Evolutionary conservation across 2,888 invertebrate genomes (phyloP).

Genomic region (Aphodius sticticus): DNA sequence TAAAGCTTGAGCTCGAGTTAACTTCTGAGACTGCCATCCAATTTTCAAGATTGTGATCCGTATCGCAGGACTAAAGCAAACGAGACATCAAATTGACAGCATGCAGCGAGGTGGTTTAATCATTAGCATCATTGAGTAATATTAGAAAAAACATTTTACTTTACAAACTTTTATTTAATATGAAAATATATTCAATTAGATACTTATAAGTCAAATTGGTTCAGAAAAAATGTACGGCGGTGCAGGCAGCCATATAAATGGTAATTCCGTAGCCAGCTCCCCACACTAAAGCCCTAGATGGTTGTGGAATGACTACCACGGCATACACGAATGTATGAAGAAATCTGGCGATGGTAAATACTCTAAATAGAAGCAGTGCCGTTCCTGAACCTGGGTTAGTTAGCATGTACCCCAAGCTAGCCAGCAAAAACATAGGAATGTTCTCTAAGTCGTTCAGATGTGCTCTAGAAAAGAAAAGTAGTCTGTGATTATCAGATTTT

Average conservation of each 20-base stretch:
- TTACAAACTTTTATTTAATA: too few species aligned
- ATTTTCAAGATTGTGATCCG: too few species aligned
- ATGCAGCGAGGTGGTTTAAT: too few species aligned
- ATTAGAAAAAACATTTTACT: too few species aligned
- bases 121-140: too few species aligned
- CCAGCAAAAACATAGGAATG: slow-evolving; percentile 70
- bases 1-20: too few species aligned
- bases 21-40: too few species aligned
- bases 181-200: too few species aligned
- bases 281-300: slow-evolving; percentile 41
- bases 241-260: slow-evolving; percentile 41
- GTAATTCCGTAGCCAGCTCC: slow-evolving; percentile 37
- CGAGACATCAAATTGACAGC: too few species aligned
- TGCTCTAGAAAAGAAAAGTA: slow-evolving; percentile 60
- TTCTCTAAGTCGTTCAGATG: slow-evolving; percentile 79
- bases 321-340: slow-evolving; percentile 73
- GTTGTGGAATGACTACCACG: slow-evolving; percentile 66
- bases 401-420: slow-evolving; percentile 68
- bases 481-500: background rate
- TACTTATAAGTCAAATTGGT: background rate
- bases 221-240: slow-evolving; percentile 36
- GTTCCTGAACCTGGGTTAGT: slow-evolving; percentile 64
- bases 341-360: slow-evolving; percentile 65
- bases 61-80: too few species aligned
- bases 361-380: slow-evolving; percentile 65